phyloP scores from a whole-genome alignment of 2,888 invertebrate species.

The Platerodrilus igneus region DNA sequence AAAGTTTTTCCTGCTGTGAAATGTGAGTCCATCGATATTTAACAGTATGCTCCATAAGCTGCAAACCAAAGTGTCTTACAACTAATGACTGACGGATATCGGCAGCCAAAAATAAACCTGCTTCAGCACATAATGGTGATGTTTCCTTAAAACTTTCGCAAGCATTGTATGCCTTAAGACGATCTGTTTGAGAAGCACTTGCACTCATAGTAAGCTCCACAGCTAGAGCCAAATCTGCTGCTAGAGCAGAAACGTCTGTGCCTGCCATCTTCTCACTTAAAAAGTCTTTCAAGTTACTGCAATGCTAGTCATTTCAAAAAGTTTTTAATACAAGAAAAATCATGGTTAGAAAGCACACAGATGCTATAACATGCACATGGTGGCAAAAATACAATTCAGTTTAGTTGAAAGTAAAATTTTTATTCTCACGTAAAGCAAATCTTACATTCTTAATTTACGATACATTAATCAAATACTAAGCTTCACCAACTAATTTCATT shows the following conservation, averaged over 20 bases:
- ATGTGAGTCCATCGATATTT: slow-evolving; percentile 92
- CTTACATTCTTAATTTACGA: too few relatives aligned
- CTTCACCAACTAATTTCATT: too few relatives aligned
- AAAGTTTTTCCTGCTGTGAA: slow-evolving; percentile 79
- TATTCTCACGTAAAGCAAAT: too few relatives aligned
- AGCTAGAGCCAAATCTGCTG: slow-evolving; percentile 73
- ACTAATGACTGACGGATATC: slow-evolving; percentile 69
- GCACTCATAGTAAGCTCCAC: slow-evolving; percentile 80
- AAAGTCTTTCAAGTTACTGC: too few relatives aligned
- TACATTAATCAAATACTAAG: too few relatives aligned
- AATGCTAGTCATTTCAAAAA: slow-evolving; percentile 8
- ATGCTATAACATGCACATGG: background rate
- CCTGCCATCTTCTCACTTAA: slow-evolving; percentile 48
- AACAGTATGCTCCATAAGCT: slow-evolving; percentile 88
- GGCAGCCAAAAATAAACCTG: slow-evolving; percentile 75
- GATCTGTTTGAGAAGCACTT: slow-evolving; percentile 67
- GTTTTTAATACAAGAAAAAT: slow-evolving; percentile 14
- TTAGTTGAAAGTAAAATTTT: too few relatives aligned
- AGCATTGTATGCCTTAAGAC: slow-evolving; percentile 78
- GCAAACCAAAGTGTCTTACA: slow-evolving; percentile 86
- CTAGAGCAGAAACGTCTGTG: slow-evolving; percentile 63
- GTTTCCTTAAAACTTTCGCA: slow-evolving; percentile 82
- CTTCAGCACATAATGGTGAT: slow-evolving; percentile 83
- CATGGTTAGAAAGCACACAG: slow-evolving; percentile 14
- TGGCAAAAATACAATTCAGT: too few relatives aligned